Conservation (phyloP, 2,888 invertebrate species). For the Diploptera punctata region DNA sequence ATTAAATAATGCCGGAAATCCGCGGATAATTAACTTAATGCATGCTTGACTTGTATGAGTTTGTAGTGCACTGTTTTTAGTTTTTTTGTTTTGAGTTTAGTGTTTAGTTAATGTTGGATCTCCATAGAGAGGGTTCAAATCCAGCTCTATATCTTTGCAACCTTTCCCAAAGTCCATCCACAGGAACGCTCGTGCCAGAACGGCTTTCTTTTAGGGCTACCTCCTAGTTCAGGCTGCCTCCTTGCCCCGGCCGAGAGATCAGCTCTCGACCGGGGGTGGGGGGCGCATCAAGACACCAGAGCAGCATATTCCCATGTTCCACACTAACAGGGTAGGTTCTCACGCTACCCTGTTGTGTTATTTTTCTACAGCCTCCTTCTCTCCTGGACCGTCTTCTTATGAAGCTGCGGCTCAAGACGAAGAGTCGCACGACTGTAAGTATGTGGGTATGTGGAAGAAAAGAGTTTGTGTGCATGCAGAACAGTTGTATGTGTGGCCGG, state of each 20-base stretch:
- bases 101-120: too few relatives aligned
- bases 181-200: slow-evolving; percentile 41
- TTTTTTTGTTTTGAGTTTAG: too few relatives aligned
- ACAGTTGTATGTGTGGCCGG: slow-evolving; percentile 11
- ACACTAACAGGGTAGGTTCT: not conserved
- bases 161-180: not conserved
- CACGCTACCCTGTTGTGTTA: slow-evolving; percentile 11
- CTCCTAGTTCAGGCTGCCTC: slow-evolving; percentile 28
- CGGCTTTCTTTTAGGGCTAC: slow-evolving; percentile 44
- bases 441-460: not conserved
- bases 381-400: slow-evolving; percentile 16
- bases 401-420: slow-evolving; percentile 21
- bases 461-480: too few relatives aligned
- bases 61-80: too few relatives aligned
- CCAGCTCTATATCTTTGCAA: too few relatives aligned
- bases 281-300: slow-evolving; percentile 27
- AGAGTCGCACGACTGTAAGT: slow-evolving; percentile 20
- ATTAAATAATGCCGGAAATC: not conserved
- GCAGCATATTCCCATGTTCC: not conserved
- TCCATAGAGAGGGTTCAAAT: too few relatives aligned
- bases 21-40: not conserved
- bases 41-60: too few relatives aligned
- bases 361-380: slow-evolving; percentile 7
- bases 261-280: slow-evolving; percentile 31
- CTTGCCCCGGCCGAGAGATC: slow-evolving; percentile 31